These are phyloP conservation scores for Vannuccia rotundouncinata DNA, from an alignment of 2,888 invertebrate genomes.

Conservation along the genomic window DNA sequence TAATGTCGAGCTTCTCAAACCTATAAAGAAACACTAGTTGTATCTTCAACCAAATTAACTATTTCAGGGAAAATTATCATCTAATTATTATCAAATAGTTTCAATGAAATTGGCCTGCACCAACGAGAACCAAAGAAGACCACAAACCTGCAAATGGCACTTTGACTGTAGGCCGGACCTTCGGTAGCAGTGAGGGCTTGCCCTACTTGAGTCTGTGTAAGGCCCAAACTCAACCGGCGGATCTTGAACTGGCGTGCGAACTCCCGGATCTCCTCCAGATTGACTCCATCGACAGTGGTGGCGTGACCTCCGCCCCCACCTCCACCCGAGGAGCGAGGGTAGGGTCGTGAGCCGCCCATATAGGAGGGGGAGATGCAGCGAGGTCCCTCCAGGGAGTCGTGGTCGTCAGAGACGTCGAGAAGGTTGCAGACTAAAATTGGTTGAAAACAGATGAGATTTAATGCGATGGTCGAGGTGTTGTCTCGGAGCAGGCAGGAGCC, in stretches of 20 bases:
- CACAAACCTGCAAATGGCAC: conserved; percentile 92
- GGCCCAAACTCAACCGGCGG: conserved; percentile 79
- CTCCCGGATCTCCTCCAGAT: conserved; percentile 93
- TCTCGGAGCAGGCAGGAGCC: too few relatives aligned
- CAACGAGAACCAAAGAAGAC: too few relatives aligned
- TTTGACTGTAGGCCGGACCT: conserved; percentile 96
- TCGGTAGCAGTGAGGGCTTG: conserved; percentile 83
- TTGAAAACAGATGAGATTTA: too few relatives aligned
- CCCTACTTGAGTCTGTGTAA: conserved; percentile 80
- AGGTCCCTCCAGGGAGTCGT: background rate
- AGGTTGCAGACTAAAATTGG: conserved; percentile 4
- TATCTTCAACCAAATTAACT: too few relatives aligned
- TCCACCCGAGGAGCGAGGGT: background rate
- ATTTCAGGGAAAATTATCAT: too few relatives aligned
- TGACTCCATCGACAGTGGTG: conserved; percentile 89
- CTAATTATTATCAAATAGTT: too few relatives aligned
- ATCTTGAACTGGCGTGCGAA: conserved; percentile 95
- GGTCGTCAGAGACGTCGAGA: conserved; percentile 4
- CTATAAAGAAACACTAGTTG: conserved; percentile 42
- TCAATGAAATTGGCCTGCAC: too few relatives aligned
- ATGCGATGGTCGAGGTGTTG: too few relatives aligned
- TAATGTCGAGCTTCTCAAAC: conserved; percentile 98
- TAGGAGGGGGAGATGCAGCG: conserved; percentile 9
- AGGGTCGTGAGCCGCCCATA: background rate
- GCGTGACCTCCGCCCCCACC: conserved; percentile 64